phyloP scores from a whole-genome alignment of 2,797 vertebrate species.

The Euthynnus affinis region DNA sequence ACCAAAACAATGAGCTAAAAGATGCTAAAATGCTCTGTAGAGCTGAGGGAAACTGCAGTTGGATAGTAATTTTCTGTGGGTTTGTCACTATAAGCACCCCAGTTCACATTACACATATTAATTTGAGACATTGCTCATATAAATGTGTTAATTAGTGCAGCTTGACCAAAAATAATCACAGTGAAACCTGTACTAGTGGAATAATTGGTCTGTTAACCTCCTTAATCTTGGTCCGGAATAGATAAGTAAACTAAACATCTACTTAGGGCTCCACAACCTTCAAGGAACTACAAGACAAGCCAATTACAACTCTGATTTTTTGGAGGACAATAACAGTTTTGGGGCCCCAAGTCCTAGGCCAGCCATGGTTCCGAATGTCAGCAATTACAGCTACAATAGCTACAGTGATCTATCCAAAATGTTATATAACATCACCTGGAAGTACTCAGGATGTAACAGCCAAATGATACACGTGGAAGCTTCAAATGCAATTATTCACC shows the following conservation, averaged over 20 bases:
- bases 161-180: background rate
- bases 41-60: too few species aligned
- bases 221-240: background rate
- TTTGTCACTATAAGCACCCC: too few species aligned
- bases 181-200: background rate
- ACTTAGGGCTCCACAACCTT: background rate
- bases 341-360: rapidly evolving
- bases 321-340: background rate
- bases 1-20: background rate
- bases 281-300: background rate
- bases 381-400: background rate
- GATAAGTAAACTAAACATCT: background rate
- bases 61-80: too few species aligned
- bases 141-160: too few species aligned
- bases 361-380: background rate
- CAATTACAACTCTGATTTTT: background rate
- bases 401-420: background rate
- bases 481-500: constrained; percentile 20
- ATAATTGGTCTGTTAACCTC: too few species aligned
- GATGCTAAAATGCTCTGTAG: background rate
- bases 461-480: constrained; percentile 1
- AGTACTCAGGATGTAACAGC: background rate
- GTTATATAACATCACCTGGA: background rate
- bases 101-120: too few species aligned
- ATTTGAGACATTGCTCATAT: too few species aligned